These are phyloP conservation scores for Aproaerema taeniolella DNA, from an alignment of 2,888 invertebrate genomes.

Conservation along the genomic window DNA sequence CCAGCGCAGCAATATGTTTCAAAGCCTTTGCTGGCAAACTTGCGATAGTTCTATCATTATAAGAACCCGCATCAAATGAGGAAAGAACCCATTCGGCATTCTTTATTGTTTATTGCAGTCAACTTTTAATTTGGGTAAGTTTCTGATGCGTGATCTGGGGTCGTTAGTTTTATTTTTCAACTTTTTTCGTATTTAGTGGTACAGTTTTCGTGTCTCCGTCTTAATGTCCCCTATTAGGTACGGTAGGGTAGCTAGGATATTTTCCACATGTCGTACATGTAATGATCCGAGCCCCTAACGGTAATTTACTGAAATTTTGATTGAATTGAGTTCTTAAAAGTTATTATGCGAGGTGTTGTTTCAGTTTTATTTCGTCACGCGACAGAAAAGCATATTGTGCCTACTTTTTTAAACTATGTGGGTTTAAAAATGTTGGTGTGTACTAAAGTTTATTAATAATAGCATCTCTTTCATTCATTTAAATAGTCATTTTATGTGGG, in stretches of 20 bases:
- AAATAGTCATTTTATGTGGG: too few species aligned
- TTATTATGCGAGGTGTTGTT: too few species aligned
- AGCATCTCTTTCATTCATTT: too few species aligned
- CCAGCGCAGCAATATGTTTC: not conserved
- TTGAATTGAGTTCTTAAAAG: not conserved
- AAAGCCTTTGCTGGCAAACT: slow-evolving; percentile 12
- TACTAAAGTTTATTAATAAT: too few species aligned
- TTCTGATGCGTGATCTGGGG: slow-evolving; percentile 63
- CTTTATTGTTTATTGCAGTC: slow-evolving; percentile 72
- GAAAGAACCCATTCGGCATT: slow-evolving; percentile 53
- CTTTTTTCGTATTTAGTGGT: slow-evolving; percentile 55
- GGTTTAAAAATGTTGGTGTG: too few species aligned
- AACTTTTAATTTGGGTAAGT: slow-evolving; percentile 75
- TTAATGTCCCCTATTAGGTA: slow-evolving; percentile 61
- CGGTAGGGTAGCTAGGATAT: too few species aligned
- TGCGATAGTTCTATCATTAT: slow-evolving; percentile 43
- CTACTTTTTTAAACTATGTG: too few species aligned
- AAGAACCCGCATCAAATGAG: slow-evolving; percentile 50
- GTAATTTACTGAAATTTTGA: not conserved
- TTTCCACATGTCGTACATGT: slow-evolving; percentile 38
- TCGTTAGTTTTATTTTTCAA: slow-evolving; percentile 66
- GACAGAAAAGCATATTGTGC: too few species aligned
- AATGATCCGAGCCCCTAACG: not conserved
- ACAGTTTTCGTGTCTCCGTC: slow-evolving; percentile 56
- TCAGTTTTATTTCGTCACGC: too few species aligned